Evolutionary conservation across 2,113 vertebrate species (phyloP).

Genomic region (Ailuropoda melanoleuca): DNA sequence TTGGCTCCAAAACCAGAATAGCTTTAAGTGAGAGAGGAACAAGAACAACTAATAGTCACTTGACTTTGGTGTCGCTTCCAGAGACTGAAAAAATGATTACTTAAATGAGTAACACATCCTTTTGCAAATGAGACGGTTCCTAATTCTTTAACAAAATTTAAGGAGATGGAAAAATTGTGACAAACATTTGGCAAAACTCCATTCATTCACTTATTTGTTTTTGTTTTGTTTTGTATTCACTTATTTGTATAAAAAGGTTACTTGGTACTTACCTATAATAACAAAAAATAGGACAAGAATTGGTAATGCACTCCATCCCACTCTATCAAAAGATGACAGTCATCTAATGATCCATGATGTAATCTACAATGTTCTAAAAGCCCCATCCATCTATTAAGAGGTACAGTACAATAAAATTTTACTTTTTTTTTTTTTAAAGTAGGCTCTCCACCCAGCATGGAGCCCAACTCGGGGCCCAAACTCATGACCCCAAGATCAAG

Average conservation of each 20-base stretch:
- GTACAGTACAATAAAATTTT: not conserved
- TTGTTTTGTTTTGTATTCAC: not conserved
- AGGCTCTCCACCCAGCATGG: not conserved
- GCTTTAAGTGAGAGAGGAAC: not conserved
- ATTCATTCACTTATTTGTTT: not conserved
- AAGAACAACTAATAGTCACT: not conserved
- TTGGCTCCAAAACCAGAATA: not conserved
- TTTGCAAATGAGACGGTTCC: constrained; percentile 1
- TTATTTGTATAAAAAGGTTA: not conserved
- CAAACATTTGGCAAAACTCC: not conserved
- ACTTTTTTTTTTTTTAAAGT: not conserved
- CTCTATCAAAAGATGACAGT: not conserved
- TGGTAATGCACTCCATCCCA: not conserved
- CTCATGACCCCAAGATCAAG: not conserved
- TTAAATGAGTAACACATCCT: not conserved
- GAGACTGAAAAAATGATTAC: not conserved
- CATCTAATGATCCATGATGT: not conserved
- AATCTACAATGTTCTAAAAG: constrained; percentile 17
- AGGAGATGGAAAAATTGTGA: not conserved
- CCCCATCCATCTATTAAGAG: not conserved
- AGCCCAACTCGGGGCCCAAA: not conserved
- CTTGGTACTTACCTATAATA: not conserved
- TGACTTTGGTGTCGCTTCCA: not conserved
- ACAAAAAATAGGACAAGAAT: not conserved
- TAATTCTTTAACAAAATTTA: not conserved